Conservation (phyloP, 2,888 invertebrate species). For the Tromatobia lineatoria region DNA sequence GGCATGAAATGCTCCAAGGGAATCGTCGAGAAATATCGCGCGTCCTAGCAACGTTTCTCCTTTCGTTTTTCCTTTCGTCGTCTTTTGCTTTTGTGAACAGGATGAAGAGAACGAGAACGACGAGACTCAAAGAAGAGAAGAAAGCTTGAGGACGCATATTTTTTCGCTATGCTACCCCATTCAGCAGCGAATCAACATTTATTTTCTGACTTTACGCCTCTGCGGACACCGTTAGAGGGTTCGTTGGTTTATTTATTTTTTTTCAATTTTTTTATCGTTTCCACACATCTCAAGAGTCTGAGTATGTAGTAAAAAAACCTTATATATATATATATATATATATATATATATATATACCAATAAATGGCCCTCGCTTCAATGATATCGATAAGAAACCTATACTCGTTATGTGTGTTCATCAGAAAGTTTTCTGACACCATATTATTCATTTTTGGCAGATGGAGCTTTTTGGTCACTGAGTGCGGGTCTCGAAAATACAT, state of each 20-base stretch:
- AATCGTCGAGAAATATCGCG: slow-evolving; percentile 59
- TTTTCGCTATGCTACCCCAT: slow-evolving; percentile 52
- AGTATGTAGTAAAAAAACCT: slow-evolving; percentile 13
- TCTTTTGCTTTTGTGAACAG: slow-evolving; percentile 52
- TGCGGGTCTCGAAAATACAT: not conserved
- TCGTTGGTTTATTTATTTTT: slow-evolving; percentile 32
- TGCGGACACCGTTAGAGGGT: slow-evolving; percentile 24
- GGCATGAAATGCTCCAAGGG: slow-evolving; percentile 48
- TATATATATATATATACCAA: not conserved
- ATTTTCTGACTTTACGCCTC: slow-evolving; percentile 59
- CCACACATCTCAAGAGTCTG: not conserved
- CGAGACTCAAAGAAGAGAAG: slow-evolving; percentile 19
- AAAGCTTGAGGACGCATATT: slow-evolving; percentile 46
- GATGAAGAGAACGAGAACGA: slow-evolving; percentile 17
- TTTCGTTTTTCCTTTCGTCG: slow-evolving; percentile 46
- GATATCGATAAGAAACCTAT: not conserved
- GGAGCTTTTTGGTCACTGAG: not conserved
- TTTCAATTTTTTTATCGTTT: slow-evolving; percentile 3
- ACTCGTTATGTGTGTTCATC: slow-evolving; percentile 5
- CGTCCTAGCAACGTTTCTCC: slow-evolving; percentile 24
- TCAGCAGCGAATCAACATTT: slow-evolving; percentile 63
- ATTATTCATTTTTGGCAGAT: not conserved
- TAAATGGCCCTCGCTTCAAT: slow-evolving; percentile 7
- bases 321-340: not conserved
- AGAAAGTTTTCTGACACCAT: not conserved